Evolutionary conservation across 2,797 vertebrate genomes (phyloP), one percentile per base, ranked within the genome.

Genomic region (Xiphorhynchus erythropygius): DNA sequence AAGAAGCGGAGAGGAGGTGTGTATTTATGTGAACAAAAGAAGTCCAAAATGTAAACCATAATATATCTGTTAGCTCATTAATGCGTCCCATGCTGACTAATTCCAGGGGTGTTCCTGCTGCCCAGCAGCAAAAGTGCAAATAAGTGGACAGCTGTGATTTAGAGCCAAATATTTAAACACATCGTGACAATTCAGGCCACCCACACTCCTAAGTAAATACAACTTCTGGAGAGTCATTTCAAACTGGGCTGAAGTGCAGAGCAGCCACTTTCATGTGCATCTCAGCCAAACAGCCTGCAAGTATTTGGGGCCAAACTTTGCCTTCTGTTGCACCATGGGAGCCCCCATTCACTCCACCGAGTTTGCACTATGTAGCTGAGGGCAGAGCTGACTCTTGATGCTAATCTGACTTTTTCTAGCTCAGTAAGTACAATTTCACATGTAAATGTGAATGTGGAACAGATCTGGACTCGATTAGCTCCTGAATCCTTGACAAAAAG

Each of bases 381-480:
- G 67, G 85, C 85, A 94, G 77, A 92, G 42, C 67, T 82, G 83
- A 63, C 77, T 93, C 52, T 44, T 64, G 74, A 84, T 87, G 62
- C 30, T 93, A 92, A 86, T 68, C 64, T 75, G 75, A 87, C 69
- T 94, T 94, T 88, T 96, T 88, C 87, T 84, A 82, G n/a, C 56
- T 93, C 80, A 82, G 41, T 84, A 82, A 90, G 83, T 94, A 71
- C 68, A 89, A 67, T 80, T 92, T 88, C 90, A 92, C 85, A 87
- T 96, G 87, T 95, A 94, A 93, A 96, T 93, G 80, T 82, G 83
- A 90, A 83, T 44, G 60, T 90, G 94, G 94, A 94, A 94, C 82
- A 91, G 87, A 93, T 95, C 94, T 97, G 96, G 94, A 94, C 93
- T 94, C 56, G 63, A 95, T 96, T 96, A 96, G 52, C 84, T 94